Evolutionary conservation across 2,797 vertebrate species (phyloP).

Genomic region (Enteromius mattozi): DNA sequence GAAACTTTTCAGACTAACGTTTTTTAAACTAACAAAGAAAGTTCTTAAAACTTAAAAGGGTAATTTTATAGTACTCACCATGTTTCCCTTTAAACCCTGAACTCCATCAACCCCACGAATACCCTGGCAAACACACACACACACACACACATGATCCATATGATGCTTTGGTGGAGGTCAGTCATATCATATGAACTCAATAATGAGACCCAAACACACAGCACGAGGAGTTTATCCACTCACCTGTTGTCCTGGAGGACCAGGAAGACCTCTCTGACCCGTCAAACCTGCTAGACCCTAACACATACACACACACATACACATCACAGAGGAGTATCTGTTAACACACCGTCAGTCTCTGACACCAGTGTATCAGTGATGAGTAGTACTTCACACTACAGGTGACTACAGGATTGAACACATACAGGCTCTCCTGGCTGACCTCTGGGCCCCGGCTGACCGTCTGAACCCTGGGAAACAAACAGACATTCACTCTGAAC

Average conservation of each 20-base stretch:
- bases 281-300: conserved; percentile 84
- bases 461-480: conserved; percentile 87
- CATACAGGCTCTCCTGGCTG: conserved; percentile 93
- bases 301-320: conserved; percentile 10
- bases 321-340: neutral
- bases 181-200: neutral
- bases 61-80: conserved; percentile 78
- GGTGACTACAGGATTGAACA: conserved; percentile 46
- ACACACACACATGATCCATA: neutral
- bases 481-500: neutral
- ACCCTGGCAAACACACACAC: conserved; percentile 76
- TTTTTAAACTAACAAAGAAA: too few species aligned
- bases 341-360: conserved; percentile 11
- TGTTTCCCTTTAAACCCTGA: conserved; percentile 91
- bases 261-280: conserved; percentile 82
- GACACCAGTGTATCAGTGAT: neutral
- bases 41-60: too few species aligned
- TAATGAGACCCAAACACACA: neutral
- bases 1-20: too few species aligned
- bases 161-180: neutral
- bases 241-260: conserved; percentile 81
- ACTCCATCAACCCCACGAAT: conserved; percentile 90
- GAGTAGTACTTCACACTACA: neutral
- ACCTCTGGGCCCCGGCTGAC: conserved; percentile 90
- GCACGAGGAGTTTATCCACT: conserved; percentile 59